phyloP scores from a whole-genome alignment of 2,888 invertebrate genomes.

The Ethmia dodecea region DNA sequence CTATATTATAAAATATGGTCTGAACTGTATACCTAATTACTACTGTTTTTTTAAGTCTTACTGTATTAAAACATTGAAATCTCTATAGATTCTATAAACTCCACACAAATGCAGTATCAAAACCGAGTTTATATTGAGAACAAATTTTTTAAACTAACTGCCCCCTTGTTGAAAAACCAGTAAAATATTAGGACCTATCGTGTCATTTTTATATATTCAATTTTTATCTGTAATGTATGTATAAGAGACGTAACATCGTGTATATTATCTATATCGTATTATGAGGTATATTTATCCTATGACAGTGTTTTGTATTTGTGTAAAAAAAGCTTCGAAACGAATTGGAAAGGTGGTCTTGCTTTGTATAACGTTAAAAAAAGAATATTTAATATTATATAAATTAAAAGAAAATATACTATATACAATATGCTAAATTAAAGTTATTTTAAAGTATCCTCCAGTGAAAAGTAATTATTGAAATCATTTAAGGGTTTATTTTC shows the following conservation, averaged over 20 bases:
- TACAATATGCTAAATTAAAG: background rate
- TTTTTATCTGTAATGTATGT: slow-evolving; percentile 54
- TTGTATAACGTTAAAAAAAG: slow-evolving; percentile 10
- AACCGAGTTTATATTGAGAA: too few relatives aligned
- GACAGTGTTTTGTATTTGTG: slow-evolving; percentile 57
- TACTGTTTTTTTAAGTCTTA: slow-evolving; percentile 1
- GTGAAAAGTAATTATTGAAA: background rate
- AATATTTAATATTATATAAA: slow-evolving; percentile 1
- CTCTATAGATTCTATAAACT: too few relatives aligned
- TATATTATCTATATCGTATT: slow-evolving; percentile 38
- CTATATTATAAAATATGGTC: slow-evolving; percentile 34
- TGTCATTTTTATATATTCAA: slow-evolving; percentile 43
- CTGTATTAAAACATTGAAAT: too few relatives aligned
- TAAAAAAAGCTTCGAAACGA: slow-evolving; percentile 39
- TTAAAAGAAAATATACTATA: background rate
- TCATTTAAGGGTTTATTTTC: too few relatives aligned
- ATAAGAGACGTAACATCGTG: slow-evolving; percentile 28
- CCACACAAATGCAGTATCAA: too few relatives aligned
- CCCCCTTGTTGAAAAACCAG: too few relatives aligned
- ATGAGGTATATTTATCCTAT: slow-evolving; percentile 37
- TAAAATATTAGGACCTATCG: too few relatives aligned
- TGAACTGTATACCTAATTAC: slow-evolving; percentile 1
- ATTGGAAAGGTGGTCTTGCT: slow-evolving; percentile 45
- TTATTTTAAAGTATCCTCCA: background rate
- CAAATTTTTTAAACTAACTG: too few relatives aligned